Evolutionary conservation across 2,113 vertebrate genomes (phyloP).

Genomic region (Mobula birostris): DNA sequence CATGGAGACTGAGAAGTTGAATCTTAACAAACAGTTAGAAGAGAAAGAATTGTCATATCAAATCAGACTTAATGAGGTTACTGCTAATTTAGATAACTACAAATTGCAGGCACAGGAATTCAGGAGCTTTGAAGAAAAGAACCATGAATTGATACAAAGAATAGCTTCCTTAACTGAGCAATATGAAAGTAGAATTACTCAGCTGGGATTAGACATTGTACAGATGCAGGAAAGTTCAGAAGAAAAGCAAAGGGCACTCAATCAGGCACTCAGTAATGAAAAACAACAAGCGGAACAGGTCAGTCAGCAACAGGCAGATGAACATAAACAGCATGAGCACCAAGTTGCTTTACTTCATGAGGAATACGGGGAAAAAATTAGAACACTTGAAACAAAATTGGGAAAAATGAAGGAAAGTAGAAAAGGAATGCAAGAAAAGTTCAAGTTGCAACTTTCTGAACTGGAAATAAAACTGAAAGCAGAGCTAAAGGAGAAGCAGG

Average conservation of each 20-base stretch:
- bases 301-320: slow-evolving; percentile 63
- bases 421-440: slow-evolving; percentile 78
- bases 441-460: slow-evolving; percentile 76
- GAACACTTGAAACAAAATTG: slow-evolving; percentile 73
- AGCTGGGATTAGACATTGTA: slow-evolving; percentile 54
- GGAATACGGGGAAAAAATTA: slow-evolving; percentile 73
- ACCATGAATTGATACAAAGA: slow-evolving; percentile 57
- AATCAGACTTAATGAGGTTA: slow-evolving; percentile 49
- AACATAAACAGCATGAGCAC: slow-evolving; percentile 59
- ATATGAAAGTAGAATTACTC: slow-evolving; percentile 53
- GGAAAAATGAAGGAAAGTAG: slow-evolving; percentile 76
- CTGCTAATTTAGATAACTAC: slow-evolving; percentile 55
- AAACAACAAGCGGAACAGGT: slow-evolving; percentile 53
- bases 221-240: slow-evolving; percentile 53
- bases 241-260: slow-evolving; percentile 63
- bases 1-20: slow-evolving; percentile 58
- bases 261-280: slow-evolving; percentile 53
- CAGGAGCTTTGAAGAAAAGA: slow-evolving; percentile 57
- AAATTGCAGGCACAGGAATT: slow-evolving; percentile 57
- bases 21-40: slow-evolving; percentile 43
- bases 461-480: slow-evolving; percentile 75
- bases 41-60: slow-evolving; percentile 49
- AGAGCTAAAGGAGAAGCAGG: slow-evolving; percentile 73
- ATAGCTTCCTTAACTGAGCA: slow-evolving; percentile 53
- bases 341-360: slow-evolving; percentile 56